phyloP scores from a whole-genome alignment of 37 sponge, comb jelly and placozoan genomes.

The Ianthella basta region DNA sequence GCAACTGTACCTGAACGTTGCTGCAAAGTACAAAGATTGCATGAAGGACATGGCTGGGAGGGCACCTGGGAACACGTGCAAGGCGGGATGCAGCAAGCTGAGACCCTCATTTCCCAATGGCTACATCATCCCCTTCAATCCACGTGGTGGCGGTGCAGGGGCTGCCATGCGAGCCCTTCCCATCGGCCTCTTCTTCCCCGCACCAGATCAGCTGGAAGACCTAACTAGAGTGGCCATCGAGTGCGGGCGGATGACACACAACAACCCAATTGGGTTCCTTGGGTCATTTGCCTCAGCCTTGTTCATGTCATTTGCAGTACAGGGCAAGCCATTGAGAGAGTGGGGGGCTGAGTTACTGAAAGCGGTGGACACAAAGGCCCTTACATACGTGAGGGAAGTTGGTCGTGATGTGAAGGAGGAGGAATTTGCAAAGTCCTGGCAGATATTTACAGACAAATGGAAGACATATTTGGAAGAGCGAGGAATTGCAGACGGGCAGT shows the following conservation, averaged over 20 bases:
- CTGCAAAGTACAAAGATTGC: slow-evolving; percentile 42
- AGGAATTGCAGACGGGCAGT: slow-evolving; percentile 26
- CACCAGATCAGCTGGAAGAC: slow-evolving; percentile 48
- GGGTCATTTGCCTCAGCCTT: slow-evolving; percentile 54
- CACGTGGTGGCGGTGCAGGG: slow-evolving; percentile 49
- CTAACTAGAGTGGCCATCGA: slow-evolving; percentile 51
- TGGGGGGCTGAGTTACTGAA: slow-evolving; percentile 36
- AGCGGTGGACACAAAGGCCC: not conserved
- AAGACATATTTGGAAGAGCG: not conserved
- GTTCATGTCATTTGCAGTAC: slow-evolving; percentile 46
- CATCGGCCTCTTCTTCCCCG: slow-evolving; percentile 44
- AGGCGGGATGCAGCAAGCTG: not conserved
- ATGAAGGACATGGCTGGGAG: slow-evolving; percentile 51
- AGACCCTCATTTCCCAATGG: slow-evolving; percentile 4
- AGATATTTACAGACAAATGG: slow-evolving; percentile 34
- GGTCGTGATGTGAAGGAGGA: slow-evolving; percentile 32
- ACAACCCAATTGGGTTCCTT: slow-evolving; percentile 62
- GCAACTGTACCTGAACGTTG: slow-evolving; percentile 28
- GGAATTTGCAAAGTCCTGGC: slow-evolving; percentile 10
- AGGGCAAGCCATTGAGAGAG: slow-evolving; percentile 11
- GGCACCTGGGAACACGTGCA: slow-evolving; percentile 39
- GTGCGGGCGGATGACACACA: slow-evolving; percentile 65
- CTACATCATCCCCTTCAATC: slow-evolving; percentile 44
- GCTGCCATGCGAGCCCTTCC: slow-evolving; percentile 63
- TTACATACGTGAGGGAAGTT: not conserved